These are phyloP conservation scores for Monoplex corrugatus DNA, from an alignment of 2,888 invertebrate genomes.

Conservation along the genomic window DNA sequence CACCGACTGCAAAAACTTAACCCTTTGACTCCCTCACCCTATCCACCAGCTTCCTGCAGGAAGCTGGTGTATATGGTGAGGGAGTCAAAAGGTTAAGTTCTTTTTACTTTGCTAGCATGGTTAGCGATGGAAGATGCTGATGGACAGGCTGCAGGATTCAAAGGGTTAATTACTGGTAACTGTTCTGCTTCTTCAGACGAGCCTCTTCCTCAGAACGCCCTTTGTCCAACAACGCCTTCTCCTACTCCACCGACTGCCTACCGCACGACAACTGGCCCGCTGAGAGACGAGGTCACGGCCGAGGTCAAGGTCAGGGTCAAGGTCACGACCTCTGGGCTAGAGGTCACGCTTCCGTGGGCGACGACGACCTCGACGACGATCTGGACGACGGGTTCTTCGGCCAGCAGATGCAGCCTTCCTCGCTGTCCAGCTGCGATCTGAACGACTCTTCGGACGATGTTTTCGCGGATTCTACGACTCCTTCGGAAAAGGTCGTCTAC, in stretches of 20 bases:
- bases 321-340: slow-evolving; percentile 9
- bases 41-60: too few relatives aligned
- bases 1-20: too few relatives aligned
- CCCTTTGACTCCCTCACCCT: too few relatives aligned
- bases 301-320: slow-evolving; percentile 1
- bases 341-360: slow-evolving; percentile 41
- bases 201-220: slow-evolving; percentile 29
- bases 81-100: too few relatives aligned
- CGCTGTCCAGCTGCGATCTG: slow-evolving; percentile 54
- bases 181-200: not conserved
- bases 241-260: slow-evolving; percentile 56
- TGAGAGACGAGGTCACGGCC: too few relatives aligned
- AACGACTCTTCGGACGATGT: slow-evolving; percentile 62
- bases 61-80: too few relatives aligned
- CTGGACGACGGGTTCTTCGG: not conserved
- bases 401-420: slow-evolving; percentile 10
- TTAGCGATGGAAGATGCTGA: too few relatives aligned
- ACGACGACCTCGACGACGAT: slow-evolving; percentile 35
- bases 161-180: not conserved
- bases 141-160: too few relatives aligned
- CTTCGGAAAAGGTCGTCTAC: slow-evolving; percentile 58
- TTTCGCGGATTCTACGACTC: slow-evolving; percentile 60
- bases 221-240: slow-evolving; percentile 49
- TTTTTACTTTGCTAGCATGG: too few relatives aligned
- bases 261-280: slow-evolving; percentile 27